These are phyloP conservation scores for Ormyrus thymus DNA, from an alignment of 2,888 invertebrate genomes.

Conservation along the genomic window DNA sequence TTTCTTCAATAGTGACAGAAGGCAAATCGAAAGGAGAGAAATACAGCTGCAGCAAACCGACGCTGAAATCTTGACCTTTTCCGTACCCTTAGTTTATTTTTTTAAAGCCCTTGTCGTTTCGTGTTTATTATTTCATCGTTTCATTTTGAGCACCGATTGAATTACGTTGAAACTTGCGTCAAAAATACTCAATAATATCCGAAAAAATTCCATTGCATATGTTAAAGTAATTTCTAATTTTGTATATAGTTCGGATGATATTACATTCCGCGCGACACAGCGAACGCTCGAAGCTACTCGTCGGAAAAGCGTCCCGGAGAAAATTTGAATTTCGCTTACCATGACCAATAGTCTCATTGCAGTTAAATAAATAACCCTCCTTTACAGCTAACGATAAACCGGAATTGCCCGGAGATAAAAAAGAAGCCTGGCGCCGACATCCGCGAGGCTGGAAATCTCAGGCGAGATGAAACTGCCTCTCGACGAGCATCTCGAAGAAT, in stretches of 20 bases:
- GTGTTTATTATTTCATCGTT: constrained; percentile 24
- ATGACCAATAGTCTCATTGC: no score
- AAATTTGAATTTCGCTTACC: no score
- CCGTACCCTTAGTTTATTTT: constrained; percentile 21
- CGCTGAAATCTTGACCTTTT: constrained; percentile 21
- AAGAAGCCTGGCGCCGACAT: not conserved
- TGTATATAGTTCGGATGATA: no score
- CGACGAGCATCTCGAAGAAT: constrained; percentile 3
- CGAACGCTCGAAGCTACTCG: no score
- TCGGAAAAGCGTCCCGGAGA: no score
- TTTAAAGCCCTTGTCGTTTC: constrained; percentile 4
- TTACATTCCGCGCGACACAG: no score
- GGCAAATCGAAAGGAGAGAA: not conserved
- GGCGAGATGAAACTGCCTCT: not conserved
- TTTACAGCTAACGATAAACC: constrained; percentile 31
- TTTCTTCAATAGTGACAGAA: no score
- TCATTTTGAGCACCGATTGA: constrained; percentile 12
- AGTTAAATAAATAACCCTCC: not conserved
- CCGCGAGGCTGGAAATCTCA: constrained; percentile 14
- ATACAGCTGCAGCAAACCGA: constrained; percentile 1
- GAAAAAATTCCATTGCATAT: not conserved
- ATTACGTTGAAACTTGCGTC: not conserved
- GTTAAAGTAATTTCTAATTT: not conserved
- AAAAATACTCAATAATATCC: not conserved
- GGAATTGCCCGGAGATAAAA: not conserved